phyloP scores from a whole-genome alignment of 2,113 vertebrate genomes.

The Onychorhynchus coronatus region DNA sequence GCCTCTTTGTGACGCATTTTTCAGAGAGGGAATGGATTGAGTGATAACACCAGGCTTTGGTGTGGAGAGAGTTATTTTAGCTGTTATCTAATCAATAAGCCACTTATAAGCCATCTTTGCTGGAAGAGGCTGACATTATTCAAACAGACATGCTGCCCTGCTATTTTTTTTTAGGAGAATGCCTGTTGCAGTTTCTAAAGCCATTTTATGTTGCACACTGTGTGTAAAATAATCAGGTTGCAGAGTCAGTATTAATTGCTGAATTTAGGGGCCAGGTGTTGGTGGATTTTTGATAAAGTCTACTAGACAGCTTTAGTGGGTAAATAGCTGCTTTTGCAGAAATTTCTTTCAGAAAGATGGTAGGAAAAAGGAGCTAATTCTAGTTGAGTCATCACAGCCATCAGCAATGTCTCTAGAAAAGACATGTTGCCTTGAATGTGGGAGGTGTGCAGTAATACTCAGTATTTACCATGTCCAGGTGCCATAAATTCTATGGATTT shows the following conservation, averaged over 20 bases:
- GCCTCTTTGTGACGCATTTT: neutral
- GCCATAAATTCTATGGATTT: neutral
- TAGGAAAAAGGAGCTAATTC: neutral
- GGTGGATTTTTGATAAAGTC: neutral
- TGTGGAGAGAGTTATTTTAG: neutral
- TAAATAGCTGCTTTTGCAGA: neutral
- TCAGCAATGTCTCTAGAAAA: neutral
- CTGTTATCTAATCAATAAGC: neutral
- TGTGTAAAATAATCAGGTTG: neutral
- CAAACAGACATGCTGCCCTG: neutral
- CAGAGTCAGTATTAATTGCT: neutral
- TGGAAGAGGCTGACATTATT: neutral
- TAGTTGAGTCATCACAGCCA: neutral
- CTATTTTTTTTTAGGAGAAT: neutral
- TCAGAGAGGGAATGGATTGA: neutral
- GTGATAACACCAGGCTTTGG: neutral
- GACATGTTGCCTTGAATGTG: too few species aligned
- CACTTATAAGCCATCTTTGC: neutral
- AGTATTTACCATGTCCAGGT: neutral
- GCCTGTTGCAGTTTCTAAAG: neutral
- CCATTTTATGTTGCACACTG: accelerated
- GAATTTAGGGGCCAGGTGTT: neutral
- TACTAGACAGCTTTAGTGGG: neutral
- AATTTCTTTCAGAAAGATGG: neutral
- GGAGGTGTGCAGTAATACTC: neutral